Conservation (phyloP, 2,113 vertebrate genomes). For the Saguinus midas region DNA sequence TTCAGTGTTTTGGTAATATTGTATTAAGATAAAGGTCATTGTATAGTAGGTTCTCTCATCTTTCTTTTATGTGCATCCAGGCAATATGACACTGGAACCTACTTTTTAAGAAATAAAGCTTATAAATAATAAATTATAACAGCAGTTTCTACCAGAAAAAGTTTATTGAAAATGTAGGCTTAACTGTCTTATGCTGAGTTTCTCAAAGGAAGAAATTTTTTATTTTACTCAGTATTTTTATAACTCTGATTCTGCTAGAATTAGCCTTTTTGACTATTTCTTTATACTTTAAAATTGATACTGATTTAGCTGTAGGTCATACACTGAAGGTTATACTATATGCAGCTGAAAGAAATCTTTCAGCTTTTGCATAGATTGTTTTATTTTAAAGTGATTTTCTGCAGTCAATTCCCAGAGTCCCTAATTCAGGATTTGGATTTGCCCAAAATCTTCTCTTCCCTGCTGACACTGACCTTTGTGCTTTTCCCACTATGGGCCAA, state of each 20-base stretch:
- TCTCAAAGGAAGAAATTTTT: conserved; percentile 52
- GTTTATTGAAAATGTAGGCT: conserved; percentile 23
- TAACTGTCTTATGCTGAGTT: conserved; percentile 30
- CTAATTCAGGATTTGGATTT: conserved; percentile 12
- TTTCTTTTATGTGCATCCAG: conserved; percentile 45
- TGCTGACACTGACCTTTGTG: background rate
- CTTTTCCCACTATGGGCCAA: background rate
- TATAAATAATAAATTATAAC: conserved; percentile 53
- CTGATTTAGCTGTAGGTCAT: conserved; percentile 60
- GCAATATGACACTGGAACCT: conserved; percentile 6
- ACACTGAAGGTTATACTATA: conserved; percentile 38
- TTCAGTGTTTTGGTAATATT: conserved; percentile 40
- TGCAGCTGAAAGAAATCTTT: conserved; percentile 29
- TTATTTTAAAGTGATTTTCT: conserved; percentile 51
- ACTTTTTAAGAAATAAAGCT: conserved; percentile 32
- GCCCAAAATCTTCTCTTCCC: background rate
- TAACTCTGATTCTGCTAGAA: conserved; percentile 48
- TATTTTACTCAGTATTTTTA: conserved; percentile 56
- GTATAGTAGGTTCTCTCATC: conserved; percentile 18
- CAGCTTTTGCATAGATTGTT: conserved; percentile 29
- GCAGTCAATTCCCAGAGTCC: background rate
- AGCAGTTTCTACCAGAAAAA: background rate
- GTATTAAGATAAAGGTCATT: conserved; percentile 63
- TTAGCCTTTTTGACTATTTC: conserved; percentile 40
- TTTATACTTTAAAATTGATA: conserved; percentile 45